Percentiles rank a stretch among this genome's conserved stretches.
phyloP scores from a whole-genome alignment of 2,797 vertebrate species.

The Manis pentadactyla region DNA sequence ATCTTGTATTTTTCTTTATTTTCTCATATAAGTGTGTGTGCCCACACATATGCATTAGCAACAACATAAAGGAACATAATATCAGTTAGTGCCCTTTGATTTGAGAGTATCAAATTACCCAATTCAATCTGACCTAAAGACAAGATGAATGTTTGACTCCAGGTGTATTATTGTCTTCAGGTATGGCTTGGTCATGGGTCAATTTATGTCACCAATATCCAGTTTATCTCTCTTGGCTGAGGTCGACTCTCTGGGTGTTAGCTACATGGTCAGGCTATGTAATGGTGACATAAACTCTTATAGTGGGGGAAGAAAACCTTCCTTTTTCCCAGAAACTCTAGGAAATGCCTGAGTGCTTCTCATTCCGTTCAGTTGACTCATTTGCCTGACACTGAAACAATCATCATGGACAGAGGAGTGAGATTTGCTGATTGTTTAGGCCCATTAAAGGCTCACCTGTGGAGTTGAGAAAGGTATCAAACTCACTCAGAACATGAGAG shows the following conservation, averaged over 20 bases:
- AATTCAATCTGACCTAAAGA: neutral
- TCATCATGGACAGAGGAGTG: neutral
- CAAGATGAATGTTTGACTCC: neutral
- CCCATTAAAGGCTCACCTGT: neutral
- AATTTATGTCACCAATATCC: neutral
- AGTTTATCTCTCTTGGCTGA: neutral
- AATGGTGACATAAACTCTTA: neutral
- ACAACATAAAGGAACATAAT: neutral
- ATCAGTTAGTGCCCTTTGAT: neutral
- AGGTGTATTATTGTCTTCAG: neutral
- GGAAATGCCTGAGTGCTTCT: neutral
- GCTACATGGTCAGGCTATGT: neutral
- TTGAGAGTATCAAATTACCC: constrained; percentile 11
- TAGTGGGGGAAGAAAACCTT: neutral
- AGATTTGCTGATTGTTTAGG: neutral
- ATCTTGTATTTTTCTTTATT: constrained; percentile 15
- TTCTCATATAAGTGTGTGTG: neutral
- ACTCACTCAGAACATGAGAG: neutral
- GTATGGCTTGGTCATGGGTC: neutral
- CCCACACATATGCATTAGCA: too few species aligned
- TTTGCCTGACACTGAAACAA: neutral
- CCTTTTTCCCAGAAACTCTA: neutral
- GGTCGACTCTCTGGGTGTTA: neutral
- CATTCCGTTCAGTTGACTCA: neutral
- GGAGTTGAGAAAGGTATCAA: neutral